phyloP scores from a whole-genome alignment of 2,797 vertebrate genomes.

The Malacoraja senta region DNA sequence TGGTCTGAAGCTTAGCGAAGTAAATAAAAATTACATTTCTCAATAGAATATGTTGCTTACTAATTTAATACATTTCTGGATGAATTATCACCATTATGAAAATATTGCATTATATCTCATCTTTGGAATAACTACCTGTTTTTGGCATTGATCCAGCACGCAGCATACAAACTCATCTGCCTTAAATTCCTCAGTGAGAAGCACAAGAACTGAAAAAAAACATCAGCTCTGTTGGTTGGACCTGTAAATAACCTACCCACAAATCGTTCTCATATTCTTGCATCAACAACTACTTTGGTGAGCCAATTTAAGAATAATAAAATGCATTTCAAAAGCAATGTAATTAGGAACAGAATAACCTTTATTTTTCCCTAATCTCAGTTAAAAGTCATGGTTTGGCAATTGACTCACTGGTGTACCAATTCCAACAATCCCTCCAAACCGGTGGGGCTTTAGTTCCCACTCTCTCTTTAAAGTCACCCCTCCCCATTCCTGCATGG shows the following conservation, averaged over 20 bases:
- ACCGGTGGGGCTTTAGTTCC: too few relatives aligned
- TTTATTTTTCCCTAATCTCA: neutral
- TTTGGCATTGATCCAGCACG: conserved; percentile 72
- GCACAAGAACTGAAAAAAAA: conserved; percentile 68
- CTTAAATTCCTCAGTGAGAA: conserved; percentile 70
- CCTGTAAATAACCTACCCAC: neutral
- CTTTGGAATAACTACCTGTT: conserved; percentile 64
- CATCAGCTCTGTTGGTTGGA: neutral
- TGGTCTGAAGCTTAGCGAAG: neutral
- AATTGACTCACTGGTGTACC: too few relatives aligned
- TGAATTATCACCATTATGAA: conserved; percentile 20
- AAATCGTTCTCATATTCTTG: neutral
- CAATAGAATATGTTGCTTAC: neutral
- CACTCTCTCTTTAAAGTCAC: too few relatives aligned
- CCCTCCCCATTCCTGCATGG: too few relatives aligned
- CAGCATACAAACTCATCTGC: conserved; percentile 60
- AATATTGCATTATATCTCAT: neutral
- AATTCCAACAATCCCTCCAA: too few relatives aligned
- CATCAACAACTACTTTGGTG: neutral
- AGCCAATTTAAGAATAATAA: conserved; percentile 39
- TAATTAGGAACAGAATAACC: neutral
- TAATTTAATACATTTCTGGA: neutral
- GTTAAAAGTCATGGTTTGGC: too few relatives aligned
- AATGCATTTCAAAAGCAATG: conserved; percentile 23
- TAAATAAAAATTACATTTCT: neutral